Base-by-base conservation (phyloP, 2,113 vertebrate species). In the Cinclus mexicanus region DNA sequence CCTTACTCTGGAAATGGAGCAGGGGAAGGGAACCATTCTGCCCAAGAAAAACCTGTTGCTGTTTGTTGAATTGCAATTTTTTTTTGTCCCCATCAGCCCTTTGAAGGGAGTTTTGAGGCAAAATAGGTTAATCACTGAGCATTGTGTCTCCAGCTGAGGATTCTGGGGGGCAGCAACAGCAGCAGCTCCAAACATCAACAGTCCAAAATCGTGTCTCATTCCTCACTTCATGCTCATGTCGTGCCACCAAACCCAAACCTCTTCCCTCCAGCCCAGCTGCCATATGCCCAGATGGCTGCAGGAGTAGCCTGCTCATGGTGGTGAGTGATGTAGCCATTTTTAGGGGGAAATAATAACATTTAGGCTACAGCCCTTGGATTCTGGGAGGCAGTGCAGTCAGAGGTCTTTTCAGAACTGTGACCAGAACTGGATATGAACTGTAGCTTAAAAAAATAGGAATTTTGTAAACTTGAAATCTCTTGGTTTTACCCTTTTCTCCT, bases 381-480 rank as follows among this genome's bases (percentile, higher is more conserved):
- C 83, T 77, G 79, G 3, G 11, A 85, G 85, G 92, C 46, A 25
- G 79, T 8, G 8, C 87, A 93, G 95, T 91, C 94, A 86, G 93
- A 94, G 90, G 78, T 90, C 86, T 52, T 90, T 96, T 89, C 83
- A 72, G 6, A 44, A 80, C 95, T 96, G 77, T 94, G 93, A 91
- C 88, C 5, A 52, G 96, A 98, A 98, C 97, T 98, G 98, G 98
- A 97, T 97, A 87, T 93, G 94, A 96, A 95, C 92, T 94, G 87
- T 97, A 97, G 96, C 93, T 97, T 95, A 74, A 90, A 63, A 93
- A 94, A 93, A 67, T 61, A 96, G 81, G 70, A 96, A 92, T 96
- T 97, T 93, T 87, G 80, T 90, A 82, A 97, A 98, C 97, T 98
- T 98, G 98, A 98, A 98, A 96, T 96, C 56, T 95, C 64, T 91